These are phyloP conservation scores for Drosophila bipectinata DNA, from an alignment of 1,140 invertebrate species.

Conservation along the genomic window DNA sequence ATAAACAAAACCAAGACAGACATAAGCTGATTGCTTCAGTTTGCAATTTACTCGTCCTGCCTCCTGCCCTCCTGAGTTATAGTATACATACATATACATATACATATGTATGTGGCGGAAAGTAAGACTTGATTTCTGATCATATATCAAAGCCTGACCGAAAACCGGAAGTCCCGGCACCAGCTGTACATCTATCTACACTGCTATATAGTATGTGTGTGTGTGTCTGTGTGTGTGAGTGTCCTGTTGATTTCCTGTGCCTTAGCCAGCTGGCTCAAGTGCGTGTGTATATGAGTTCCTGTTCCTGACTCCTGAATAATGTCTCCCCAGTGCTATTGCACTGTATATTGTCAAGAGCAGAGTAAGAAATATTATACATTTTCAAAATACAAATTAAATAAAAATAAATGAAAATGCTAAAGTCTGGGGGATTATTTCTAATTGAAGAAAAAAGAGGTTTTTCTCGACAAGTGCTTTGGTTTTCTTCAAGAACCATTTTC, in stretches of 20 bases:
- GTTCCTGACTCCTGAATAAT: slow-evolving; percentile 27
- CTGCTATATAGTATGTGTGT: background rate
- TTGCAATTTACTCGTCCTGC: slow-evolving; percentile 22
- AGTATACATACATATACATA: too few relatives aligned
- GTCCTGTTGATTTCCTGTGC: slow-evolving; percentile 53
- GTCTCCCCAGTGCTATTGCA: background rate
- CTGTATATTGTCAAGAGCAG: background rate
- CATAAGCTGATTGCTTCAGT: slow-evolving; percentile 35
- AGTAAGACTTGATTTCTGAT: slow-evolving; percentile 30
- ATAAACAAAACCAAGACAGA: slow-evolving; percentile 19
- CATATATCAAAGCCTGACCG: slow-evolving; percentile 42
- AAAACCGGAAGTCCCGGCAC: slow-evolving; percentile 8
- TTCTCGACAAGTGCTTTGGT: too few relatives aligned
- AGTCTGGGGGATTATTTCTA: background rate
- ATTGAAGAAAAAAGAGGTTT: background rate
- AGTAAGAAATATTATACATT: background rate
- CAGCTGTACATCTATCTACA: slow-evolving; percentile 1
- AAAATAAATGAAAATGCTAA: background rate
- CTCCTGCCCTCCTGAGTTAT: background rate
- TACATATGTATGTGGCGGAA: background rate
- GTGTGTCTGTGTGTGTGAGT: slow-evolving; percentile 3
- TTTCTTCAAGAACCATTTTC: too few relatives aligned
- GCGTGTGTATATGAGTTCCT: slow-evolving; percentile 35
- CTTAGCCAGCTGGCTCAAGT: slow-evolving; percentile 1
- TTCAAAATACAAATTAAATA: background rate